Conservation (phyloP, 2,797 vertebrate species). For the Sciurus carolinensis region DNA sequence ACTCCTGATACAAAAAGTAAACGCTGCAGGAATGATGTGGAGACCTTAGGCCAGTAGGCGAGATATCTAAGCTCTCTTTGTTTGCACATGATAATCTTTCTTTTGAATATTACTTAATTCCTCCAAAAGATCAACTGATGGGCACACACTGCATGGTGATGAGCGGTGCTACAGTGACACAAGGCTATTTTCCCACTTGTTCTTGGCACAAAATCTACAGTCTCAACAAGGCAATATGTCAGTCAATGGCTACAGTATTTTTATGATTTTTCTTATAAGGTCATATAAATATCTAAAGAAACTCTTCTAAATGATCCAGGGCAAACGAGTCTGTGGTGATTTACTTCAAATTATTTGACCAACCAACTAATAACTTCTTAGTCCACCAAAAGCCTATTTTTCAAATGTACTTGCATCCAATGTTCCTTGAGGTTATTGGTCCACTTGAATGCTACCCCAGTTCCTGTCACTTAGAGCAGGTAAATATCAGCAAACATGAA, state of each 20-base stretch:
- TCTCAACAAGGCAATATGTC: background rate
- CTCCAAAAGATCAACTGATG: slow-evolving; percentile 88
- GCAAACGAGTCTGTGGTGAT: background rate
- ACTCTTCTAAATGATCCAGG: background rate
- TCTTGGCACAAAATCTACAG: slow-evolving; percentile 28
- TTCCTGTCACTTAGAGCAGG: background rate
- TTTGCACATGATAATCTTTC: slow-evolving; percentile 91
- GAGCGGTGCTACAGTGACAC: slow-evolving; percentile 82
- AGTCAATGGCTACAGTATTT: background rate
- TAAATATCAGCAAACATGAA: background rate
- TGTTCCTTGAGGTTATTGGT: background rate
- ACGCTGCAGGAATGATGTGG: slow-evolving; percentile 87
- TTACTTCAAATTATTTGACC: background rate
- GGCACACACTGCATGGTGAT: slow-evolving; percentile 80
- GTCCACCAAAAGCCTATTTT: background rate
- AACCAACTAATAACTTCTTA: background rate
- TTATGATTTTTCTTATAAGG: background rate
- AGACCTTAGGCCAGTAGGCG: slow-evolving; percentile 88
- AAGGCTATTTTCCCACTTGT: slow-evolving; percentile 67
- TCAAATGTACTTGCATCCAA: background rate
- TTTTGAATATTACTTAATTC: slow-evolving; percentile 90
- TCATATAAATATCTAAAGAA: slow-evolving; percentile 6
- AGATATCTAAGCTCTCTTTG: slow-evolving; percentile 88
- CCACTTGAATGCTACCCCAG: background rate
- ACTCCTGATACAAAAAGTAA: slow-evolving; percentile 91